Percentiles rank a stretch among this genome's conserved stretches.
These are phyloP conservation scores for Formica selysi DNA, from an alignment of 1,140 invertebrate genomes.

Conservation along the genomic window DNA sequence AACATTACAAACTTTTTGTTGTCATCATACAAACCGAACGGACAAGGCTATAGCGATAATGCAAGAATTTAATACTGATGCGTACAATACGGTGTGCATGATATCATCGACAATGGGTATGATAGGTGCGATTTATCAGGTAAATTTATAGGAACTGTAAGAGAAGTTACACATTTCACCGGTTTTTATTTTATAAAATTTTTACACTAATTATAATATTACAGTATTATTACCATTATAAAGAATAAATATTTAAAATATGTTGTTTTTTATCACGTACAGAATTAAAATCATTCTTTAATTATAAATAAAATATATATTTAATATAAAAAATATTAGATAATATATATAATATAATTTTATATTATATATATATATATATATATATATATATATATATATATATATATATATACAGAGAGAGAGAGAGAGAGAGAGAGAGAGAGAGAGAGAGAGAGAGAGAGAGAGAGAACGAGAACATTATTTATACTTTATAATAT, in stretches of 20 bases:
- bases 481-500: neutral
- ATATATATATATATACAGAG: neutral
- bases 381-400: neutral
- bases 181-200: neutral
- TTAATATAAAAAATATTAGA: constrained; percentile 9
- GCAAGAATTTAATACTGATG: constrained; percentile 90
- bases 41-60: constrained; percentile 88
- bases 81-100: constrained; percentile 91
- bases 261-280: neutral
- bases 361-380: neutral
- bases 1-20: constrained; percentile 93
- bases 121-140: constrained; percentile 91
- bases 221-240: neutral
- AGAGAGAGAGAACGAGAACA: no score
- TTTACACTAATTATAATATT: no score
- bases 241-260: neutral
- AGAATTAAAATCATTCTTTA: neutral
- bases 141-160: constrained; percentile 74
- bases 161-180: neutral
- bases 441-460: no score
- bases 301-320: neutral
- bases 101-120: constrained; percentile 91
- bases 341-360: neutral
- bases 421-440: no score
- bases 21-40: constrained; percentile 89